Evolutionary conservation across 2,113 vertebrate genomes (phyloP).

Genomic region (Phyllostomus discolor): DNA sequence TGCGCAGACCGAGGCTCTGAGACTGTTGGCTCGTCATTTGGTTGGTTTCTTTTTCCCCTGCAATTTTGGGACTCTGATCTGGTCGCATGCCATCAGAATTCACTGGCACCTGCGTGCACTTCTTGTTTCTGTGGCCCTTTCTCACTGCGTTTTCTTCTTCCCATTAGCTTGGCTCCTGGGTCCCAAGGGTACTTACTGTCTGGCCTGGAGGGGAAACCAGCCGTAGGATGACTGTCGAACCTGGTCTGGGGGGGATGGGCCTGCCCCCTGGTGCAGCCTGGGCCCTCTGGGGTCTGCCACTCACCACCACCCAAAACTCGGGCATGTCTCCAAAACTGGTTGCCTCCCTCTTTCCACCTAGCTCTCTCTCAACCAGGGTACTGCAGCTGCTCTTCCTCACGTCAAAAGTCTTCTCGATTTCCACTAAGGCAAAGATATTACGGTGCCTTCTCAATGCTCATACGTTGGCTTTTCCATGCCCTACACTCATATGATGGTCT

Average conservation of each 20-base stretch:
- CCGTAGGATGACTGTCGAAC: neutral
- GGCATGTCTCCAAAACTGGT: neutral
- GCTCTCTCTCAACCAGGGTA: neutral
- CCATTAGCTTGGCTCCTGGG: fast-evolving
- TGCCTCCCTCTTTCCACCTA: neutral
- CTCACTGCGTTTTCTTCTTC: neutral
- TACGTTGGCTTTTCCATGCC: neutral
- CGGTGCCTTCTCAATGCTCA: neutral
- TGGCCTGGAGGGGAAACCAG: neutral
- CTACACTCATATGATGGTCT: neutral
- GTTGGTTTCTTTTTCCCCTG: neutral
- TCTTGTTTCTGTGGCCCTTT: neutral
- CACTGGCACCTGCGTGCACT: neutral
- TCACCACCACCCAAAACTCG: neutral
- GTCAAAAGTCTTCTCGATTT: neutral
- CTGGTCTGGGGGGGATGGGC: fast-evolving
- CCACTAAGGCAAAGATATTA: neutral
- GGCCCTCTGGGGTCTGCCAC: neutral
- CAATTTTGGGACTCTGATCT: neutral
- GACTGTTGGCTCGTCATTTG: neutral
- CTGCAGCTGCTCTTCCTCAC: neutral
- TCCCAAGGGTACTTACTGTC: neutral
- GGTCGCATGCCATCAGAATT: neutral
- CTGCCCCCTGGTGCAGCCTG: neutral
- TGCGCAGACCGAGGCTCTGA: neutral